These are phyloP conservation scores for Rhimphoctona megacephalus DNA, from an alignment of 2,888 invertebrate genomes.

Conservation along the genomic window DNA sequence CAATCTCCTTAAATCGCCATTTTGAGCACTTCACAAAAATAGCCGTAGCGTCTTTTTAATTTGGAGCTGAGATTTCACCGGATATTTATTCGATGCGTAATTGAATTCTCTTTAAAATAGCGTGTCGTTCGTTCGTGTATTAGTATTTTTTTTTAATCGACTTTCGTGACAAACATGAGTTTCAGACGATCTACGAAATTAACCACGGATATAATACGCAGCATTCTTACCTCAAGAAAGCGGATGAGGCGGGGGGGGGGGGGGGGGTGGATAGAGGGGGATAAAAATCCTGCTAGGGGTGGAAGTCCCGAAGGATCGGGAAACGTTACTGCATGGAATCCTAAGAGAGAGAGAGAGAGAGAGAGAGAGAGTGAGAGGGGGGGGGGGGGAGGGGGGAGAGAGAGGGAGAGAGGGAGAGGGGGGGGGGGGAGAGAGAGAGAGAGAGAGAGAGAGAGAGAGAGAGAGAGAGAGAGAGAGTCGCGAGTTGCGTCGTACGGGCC, in stretches of 20 bases:
- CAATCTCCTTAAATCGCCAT: too few species aligned
- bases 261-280: neutral
- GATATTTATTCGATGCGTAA: too few species aligned
- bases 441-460: too few species aligned
- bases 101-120: neutral
- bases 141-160: neutral
- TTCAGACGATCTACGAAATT: neutral
- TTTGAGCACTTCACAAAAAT: too few species aligned
- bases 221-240: neutral
- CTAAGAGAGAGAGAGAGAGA: neutral
- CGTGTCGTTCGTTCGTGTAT: neutral
- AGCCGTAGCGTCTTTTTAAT: too few species aligned
- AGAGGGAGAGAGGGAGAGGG: too few species aligned
- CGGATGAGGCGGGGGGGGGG: too few species aligned
- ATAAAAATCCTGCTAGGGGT: neutral
- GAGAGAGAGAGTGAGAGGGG: conserved; percentile 5
- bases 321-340: conserved; percentile 15
- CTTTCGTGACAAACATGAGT: neutral
- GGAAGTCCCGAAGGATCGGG: conserved; percentile 7
- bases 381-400: too few species aligned
- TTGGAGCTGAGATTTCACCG: too few species aligned
- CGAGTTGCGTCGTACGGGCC: conserved; percentile 63
- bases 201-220: neutral
- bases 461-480: conserved; percentile 5
- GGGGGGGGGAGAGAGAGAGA: too few species aligned